Conservation (phyloP, 2,113 vertebrate genomes). For the Polypterus bichir region DNA sequence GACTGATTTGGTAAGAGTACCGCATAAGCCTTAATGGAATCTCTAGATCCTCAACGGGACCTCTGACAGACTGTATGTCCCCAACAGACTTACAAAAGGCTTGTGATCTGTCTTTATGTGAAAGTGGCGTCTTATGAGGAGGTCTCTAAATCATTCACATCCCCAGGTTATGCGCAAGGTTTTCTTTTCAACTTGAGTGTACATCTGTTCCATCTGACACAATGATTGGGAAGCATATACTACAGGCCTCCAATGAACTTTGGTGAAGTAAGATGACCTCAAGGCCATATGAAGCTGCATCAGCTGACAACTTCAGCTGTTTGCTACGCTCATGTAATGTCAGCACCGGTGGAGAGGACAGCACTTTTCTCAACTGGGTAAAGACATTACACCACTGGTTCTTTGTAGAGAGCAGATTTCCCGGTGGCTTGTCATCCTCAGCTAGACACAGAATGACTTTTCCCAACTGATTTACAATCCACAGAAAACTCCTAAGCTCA, state of each 20-base stretch:
- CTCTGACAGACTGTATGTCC: not conserved
- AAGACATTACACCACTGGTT: not conserved
- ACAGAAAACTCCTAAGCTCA: not conserved
- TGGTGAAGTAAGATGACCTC: not conserved
- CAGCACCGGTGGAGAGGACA: not conserved
- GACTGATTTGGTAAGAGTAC: slow-evolving; percentile 1
- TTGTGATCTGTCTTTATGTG: not conserved
- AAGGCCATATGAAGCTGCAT: not conserved
- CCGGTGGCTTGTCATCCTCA: not conserved
- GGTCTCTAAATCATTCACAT: not conserved
- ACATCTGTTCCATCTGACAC: not conserved
- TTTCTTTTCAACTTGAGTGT: not conserved
- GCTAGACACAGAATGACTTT: not conserved
- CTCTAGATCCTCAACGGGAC: not conserved
- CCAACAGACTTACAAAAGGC: no score
- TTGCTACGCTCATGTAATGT: not conserved
- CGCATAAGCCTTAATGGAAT: not conserved
- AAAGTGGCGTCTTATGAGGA: not conserved
- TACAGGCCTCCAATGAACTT: not conserved
- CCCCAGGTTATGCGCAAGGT: no score
- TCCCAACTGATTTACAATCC: not conserved
- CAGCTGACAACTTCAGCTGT: not conserved
- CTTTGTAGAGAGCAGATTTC: not conserved
- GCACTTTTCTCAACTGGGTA: not conserved
- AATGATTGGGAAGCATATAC: not conserved